Evolutionary conservation across 2,797 vertebrate species (phyloP), one percentile per base, ranked within the genome.

Genomic region (Erpetoichthys calabaricus): DNA sequence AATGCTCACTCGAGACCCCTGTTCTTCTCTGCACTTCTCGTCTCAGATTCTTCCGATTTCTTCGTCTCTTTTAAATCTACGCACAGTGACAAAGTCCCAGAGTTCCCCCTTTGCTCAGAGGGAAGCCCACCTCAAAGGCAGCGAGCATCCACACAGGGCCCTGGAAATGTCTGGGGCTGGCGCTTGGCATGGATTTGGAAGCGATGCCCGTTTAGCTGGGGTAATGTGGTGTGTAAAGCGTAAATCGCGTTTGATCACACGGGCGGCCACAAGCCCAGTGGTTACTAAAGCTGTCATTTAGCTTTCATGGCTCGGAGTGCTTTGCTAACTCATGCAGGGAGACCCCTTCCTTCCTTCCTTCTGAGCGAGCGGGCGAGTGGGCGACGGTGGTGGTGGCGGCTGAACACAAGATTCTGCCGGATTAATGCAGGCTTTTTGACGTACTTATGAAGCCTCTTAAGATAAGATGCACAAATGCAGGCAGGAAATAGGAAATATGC

Each of bases 361-460:
- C 52, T 51, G 42, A 60, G 63, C 57, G 59, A 60, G 54, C 55
- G 44, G 52, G 55, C 63, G 62, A 61, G 63, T 63, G 56, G 59
- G 61, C 61, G 57, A 63, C 59, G 45, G 41, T 55, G 59, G 55
- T 59, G 63, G 63, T 63, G 62, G 65, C 55, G 62, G 65, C 55
- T 59, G 57, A 46, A 59, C 53, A 55, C 56, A 43, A 52, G 45
- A 57, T 46, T 44, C 55, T 44, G 56, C 41, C 8, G 42, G 57
- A 59, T 62, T 47, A 73, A 73, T 64, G 56, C 59, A 73, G 57
- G 61, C 69, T 56, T 47, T 42, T 58, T 44, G 42, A 9, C 49
- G 52, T 65, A 68, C 56, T 51, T 62, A 64, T 67, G 66, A 70
- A 49, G 3, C 63, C 47, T 64, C 70, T 66, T 57, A 44, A 62